phyloP scores from a whole-genome alignment of 2,888 invertebrate species.

The Pachycephus smyrnensis region DNA sequence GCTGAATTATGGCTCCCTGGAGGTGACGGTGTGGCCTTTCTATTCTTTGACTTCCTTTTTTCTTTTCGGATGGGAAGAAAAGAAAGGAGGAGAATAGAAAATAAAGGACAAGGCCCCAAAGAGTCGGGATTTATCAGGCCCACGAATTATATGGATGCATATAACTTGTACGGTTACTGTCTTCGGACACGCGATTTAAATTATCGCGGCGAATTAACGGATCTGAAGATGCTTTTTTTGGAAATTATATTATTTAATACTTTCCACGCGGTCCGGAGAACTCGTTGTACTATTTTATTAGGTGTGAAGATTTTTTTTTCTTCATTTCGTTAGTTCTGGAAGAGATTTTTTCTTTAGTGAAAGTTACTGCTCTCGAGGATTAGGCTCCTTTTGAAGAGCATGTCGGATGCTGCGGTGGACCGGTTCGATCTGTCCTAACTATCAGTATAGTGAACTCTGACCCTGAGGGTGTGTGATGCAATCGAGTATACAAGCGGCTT shows the following conservation, averaged over 20 bases:
- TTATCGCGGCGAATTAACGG: constrained; percentile 7
- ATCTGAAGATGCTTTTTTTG: neutral
- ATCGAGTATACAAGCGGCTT: constrained; percentile 19
- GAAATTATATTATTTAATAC: neutral
- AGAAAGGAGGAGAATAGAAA: constrained; percentile 9
- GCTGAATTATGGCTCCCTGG: constrained; percentile 37
- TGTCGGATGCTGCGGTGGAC: neutral
- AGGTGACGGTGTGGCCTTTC: constrained; percentile 32
- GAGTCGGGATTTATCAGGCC: constrained; percentile 3
- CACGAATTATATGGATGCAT: neutral
- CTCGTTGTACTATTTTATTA: neutral
- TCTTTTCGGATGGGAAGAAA: constrained; percentile 11
- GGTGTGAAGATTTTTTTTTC: neutral
- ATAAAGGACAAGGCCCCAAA: constrained; percentile 3
- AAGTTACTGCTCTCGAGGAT: neutral
- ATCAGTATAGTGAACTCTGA: neutral
- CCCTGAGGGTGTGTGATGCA: constrained; percentile 7
- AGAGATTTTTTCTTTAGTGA: neutral
- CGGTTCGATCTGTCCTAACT: neutral
- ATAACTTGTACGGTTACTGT: constrained; percentile 23
- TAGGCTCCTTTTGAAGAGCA: neutral
- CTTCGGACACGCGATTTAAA: constrained; percentile 32
- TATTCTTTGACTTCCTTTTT: constrained; percentile 11
- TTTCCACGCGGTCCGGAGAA: neutral
- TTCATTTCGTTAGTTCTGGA: neutral